Conservation (phyloP, 2,797 vertebrate genomes). For the Silurus aristotelis region DNA sequence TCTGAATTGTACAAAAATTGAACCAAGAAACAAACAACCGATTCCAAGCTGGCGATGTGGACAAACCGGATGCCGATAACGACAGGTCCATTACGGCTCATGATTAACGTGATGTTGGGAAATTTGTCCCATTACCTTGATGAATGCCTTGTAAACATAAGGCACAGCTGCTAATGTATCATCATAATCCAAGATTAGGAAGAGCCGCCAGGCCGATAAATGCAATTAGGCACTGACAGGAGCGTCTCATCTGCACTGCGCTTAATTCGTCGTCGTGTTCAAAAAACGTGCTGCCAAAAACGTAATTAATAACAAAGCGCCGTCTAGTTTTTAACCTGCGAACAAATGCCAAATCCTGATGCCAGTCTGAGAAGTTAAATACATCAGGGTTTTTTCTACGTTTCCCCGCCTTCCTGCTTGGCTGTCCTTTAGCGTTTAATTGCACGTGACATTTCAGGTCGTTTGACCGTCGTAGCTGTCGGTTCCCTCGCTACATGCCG, state of each 20-base stretch:
- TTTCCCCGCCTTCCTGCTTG: slow-evolving; percentile 8
- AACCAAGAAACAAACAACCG: neutral
- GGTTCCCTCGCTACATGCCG: slow-evolving; percentile 64
- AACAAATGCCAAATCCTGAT: slow-evolving; percentile 30
- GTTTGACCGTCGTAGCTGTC: slow-evolving; percentile 62
- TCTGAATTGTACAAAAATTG: neutral
- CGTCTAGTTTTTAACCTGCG: slow-evolving; percentile 29
- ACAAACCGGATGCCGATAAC: slow-evolving; percentile 59
- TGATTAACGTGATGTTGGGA: slow-evolving; percentile 81
- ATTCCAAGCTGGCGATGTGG: slow-evolving; percentile 43
- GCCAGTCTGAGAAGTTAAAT: neutral
- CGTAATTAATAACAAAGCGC: slow-evolving; percentile 43
- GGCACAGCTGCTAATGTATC: slow-evolving; percentile 81
- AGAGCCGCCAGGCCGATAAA: slow-evolving; percentile 79
- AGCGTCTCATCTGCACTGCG: slow-evolving; percentile 64
- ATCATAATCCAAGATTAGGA: slow-evolving; percentile 84
- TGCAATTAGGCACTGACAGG: slow-evolving; percentile 79
- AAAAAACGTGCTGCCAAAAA: slow-evolving; percentile 36
- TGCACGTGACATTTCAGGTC: slow-evolving; percentile 65
- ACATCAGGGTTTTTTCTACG: slow-evolving; percentile 2
- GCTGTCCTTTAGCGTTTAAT: slow-evolving; percentile 51
- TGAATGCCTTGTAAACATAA: slow-evolving; percentile 84
- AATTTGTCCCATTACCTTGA: slow-evolving; percentile 80
- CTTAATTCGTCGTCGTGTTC: slow-evolving; percentile 41
- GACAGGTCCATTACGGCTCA: slow-evolving; percentile 69